Base-by-base conservation (phyloP, 2,113 vertebrate genomes). In the Pseudorhombus dupliciocellatus region DNA sequence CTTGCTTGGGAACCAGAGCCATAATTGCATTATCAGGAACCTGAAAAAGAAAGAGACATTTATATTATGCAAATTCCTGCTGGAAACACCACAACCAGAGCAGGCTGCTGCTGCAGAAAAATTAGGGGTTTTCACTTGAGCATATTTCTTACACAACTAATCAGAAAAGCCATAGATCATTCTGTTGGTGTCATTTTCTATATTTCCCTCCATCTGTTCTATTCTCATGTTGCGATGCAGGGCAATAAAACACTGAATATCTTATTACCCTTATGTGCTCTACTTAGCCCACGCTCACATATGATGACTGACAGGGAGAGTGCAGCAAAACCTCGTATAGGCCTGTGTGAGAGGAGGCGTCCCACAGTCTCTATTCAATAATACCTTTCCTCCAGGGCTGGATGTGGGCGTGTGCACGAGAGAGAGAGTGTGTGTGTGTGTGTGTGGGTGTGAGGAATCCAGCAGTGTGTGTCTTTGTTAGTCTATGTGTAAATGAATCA, bases 1-100 rank as follows among this genome's bases (percentile, higher is more conserved):
- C 97, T 93, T 99, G 98, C 87, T 99, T 99, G 80, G 98, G 98
- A 70, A 99, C 97, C 66, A 99, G 87, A 14, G 97, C 98, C 76
- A 98, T 96, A 77, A 99, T 93, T 0, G 96, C 95, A 18, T 96
- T 97, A 91, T 99, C 98, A 58, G 96, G 92, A 4, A 98, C 98
- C 98, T 99, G 80, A 0, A 80, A 77, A 58, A 70, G 16, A 75
- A 4, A 79, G 5, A 58, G 7, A 66, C 4, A 56, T 7, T 37
- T 37, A 7, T 30, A 48, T 67, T 3, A 79, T 82, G 42, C 28
- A 77, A 57, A 74, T 72, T 4, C 57, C 20, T 22, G 2, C 1
- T 50, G 7, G 66, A 66, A 70, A 66, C 54, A 73, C 25, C 11
- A 16, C 20, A 69, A 21, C 34, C 25, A 56, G 18, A 50, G 34